Conservation (phyloP, 2,113 vertebrate genomes). For the Nibea coibor region DNA sequence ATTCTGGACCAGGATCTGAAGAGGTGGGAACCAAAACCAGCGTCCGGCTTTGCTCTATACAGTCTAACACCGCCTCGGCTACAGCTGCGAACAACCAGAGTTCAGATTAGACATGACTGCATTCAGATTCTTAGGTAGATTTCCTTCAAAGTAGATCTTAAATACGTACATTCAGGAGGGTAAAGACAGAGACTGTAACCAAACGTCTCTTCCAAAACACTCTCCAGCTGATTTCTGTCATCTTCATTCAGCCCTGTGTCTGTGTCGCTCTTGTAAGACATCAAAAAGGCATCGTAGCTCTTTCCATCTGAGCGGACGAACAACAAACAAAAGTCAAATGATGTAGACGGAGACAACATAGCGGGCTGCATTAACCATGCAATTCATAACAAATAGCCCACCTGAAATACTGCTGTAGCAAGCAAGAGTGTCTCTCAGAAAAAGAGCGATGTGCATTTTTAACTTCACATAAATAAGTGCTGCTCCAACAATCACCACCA, state of each 20-base stretch:
- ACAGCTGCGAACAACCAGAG: conserved; percentile 70
- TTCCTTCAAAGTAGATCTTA: background rate
- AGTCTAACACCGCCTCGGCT: conserved; percentile 86
- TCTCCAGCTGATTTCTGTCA: conserved; percentile 56
- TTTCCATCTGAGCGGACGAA: conserved; percentile 74
- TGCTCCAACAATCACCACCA: conserved; percentile 20
- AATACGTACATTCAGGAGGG: conserved; percentile 68
- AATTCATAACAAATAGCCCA: no score
- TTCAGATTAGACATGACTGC: background rate
- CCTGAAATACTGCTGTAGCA: conserved; percentile 56
- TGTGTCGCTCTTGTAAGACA: conserved; percentile 65
- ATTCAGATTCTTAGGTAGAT: background rate
- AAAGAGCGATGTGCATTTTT: conserved; percentile 68
- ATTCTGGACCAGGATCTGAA: conserved; percentile 71
- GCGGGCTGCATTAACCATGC: no score
- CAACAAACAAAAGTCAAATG: background rate
- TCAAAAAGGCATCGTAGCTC: conserved; percentile 77
- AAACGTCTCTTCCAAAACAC: conserved; percentile 69
- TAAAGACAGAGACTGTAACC: conserved; percentile 80
- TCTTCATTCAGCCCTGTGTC: conserved; percentile 43
- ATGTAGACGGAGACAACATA: no score
- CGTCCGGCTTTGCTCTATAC: conserved; percentile 87
- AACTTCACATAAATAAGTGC: conserved; percentile 60
- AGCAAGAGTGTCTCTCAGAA: conserved; percentile 65
- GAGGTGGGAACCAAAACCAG: conserved; percentile 88